These are phyloP conservation scores for Montifringilla adamsi DNA, from an alignment of 2,113 vertebrate species.

Conservation along the genomic window DNA sequence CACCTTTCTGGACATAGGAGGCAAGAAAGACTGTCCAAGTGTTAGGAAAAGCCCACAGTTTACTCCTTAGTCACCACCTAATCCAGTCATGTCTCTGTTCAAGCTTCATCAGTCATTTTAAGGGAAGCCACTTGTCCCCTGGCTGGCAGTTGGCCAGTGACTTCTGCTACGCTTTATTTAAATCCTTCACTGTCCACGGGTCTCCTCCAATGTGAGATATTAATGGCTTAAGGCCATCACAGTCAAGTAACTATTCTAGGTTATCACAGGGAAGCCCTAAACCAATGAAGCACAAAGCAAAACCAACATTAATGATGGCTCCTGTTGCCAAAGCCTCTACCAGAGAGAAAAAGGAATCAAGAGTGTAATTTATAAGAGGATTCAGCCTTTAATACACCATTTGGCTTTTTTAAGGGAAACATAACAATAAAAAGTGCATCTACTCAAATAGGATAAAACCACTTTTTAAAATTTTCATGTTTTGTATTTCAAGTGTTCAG, in stretches of 20 bases:
- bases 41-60: neutral
- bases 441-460: neutral
- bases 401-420: neutral
- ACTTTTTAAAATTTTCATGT: too few species aligned
- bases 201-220: constrained; percentile 18
- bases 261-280: constrained; percentile 39
- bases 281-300: neutral
- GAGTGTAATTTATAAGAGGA: neutral
- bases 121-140: constrained; percentile 42
- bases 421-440: neutral
- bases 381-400: neutral
- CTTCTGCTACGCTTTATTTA: constrained; percentile 42
- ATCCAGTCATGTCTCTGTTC: constrained; percentile 14
- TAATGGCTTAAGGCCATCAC: constrained; percentile 35
- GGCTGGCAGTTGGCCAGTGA: constrained; percentile 24
- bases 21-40: neutral
- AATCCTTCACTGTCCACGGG: constrained; percentile 6
- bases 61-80: constrained; percentile 23
- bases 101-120: constrained; percentile 37
- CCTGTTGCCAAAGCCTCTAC: neutral
- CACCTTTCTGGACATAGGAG: neutral
- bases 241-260: constrained; percentile 43
- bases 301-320: neutral
- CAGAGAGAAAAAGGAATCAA: neutral
- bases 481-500: neutral